These are phyloP conservation scores for Drosophila chauvacae DNA, from an alignment of 1,140 invertebrate species.

Conservation along the genomic window DNA sequence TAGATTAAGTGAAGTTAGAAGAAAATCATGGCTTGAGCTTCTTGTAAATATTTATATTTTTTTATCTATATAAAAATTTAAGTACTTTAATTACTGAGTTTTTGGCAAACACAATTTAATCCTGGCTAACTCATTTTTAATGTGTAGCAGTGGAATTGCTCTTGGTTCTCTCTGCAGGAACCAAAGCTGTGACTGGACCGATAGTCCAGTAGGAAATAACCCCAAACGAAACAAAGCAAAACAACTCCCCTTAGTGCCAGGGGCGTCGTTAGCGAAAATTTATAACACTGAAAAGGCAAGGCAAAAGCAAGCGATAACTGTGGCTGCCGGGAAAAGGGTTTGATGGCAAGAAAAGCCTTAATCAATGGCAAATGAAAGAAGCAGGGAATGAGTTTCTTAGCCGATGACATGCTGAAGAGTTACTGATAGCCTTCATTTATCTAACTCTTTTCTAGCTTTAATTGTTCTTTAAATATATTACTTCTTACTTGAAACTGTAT, in stretches of 20 bases:
- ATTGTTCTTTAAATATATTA: not conserved
- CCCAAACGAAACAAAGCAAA: constrained; percentile 10
- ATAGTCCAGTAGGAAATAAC: constrained; percentile 14
- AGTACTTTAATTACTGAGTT: not conserved
- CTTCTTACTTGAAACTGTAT: not conserved
- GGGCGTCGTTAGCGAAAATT: constrained; percentile 75
- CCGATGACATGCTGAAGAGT: not conserved
- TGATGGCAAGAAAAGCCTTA: constrained; percentile 7
- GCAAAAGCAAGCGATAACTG: not conserved
- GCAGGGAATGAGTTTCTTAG: not conserved
- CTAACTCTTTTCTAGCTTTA: not conserved
- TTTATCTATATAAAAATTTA: not conserved
- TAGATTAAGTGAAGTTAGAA: no score
- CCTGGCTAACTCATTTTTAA: no score
- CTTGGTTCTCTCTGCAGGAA: not conserved
- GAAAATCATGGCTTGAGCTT: no score
- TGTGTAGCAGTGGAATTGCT: constrained; percentile 10
- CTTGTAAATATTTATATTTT: no score
- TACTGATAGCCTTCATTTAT: not conserved
- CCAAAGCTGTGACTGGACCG: constrained; percentile 63
- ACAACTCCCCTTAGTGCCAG: constrained; percentile 46
- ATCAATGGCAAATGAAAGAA: constrained; percentile 3
- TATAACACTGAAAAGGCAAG: constrained; percentile 43
- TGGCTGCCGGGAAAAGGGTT: constrained; percentile 2
- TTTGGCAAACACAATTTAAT: no score